A percentile compares a stretch with the other conserved stretches of the same genome.
Evolutionary conservation across 2,113 vertebrate genomes (phyloP).

Genomic region (Phainopepla nitens): DNA sequence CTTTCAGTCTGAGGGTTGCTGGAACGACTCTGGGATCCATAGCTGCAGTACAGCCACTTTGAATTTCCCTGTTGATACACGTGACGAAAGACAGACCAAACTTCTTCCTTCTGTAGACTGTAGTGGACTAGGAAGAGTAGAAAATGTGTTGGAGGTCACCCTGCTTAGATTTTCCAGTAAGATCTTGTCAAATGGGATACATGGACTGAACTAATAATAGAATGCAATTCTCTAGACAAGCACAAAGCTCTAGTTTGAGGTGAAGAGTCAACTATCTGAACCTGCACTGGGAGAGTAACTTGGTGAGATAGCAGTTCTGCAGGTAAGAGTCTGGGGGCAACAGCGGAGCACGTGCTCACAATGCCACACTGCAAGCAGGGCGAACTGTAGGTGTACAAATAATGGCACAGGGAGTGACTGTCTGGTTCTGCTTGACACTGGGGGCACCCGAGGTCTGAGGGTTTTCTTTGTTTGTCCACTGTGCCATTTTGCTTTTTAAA

Average conservation of each 20-base stretch:
- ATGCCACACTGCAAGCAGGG: neutral
- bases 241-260: neutral
- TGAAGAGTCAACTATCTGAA: neutral
- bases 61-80: neutral
- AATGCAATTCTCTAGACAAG: neutral
- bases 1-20: neutral
- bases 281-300: neutral
- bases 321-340: neutral
- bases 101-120: neutral
- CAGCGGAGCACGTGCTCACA: neutral
- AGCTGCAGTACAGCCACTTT: neutral
- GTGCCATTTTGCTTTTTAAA: neutral
- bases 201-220: neutral
- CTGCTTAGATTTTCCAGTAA: neutral
- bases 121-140: neutral
- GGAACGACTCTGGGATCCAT: neutral
- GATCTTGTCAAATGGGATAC: neutral
- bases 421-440: neutral
- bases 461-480: neutral
- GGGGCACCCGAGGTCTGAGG: neutral
- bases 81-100: neutral
- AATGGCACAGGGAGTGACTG: neutral
- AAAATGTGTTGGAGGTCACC: neutral
- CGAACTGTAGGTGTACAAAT: neutral
- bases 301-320: neutral